phyloP scores from a whole-genome alignment of 2,888 invertebrate species.

The Acanthosepion lycidas region DNA sequence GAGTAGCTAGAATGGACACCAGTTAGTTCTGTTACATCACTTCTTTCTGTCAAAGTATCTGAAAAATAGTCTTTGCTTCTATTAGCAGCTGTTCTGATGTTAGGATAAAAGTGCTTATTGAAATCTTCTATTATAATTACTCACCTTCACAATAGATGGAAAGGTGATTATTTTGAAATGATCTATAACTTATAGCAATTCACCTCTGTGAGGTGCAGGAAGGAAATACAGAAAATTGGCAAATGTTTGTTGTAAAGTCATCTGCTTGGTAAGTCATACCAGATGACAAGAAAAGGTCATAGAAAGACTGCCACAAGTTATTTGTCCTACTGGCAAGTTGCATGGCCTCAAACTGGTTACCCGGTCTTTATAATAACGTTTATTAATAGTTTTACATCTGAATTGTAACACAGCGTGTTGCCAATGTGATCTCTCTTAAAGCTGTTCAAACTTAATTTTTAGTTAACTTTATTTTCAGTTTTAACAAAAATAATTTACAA shows the following conservation, averaged over 20 bases:
- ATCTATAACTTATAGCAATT: neutral
- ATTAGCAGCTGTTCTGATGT: neutral
- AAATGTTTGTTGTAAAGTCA: neutral
- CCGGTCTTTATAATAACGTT: neutral
- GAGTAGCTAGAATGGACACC: too few species aligned
- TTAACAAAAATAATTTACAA: too few species aligned
- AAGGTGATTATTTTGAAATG: neutral
- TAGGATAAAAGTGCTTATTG: neutral
- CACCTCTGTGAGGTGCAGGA: neutral
- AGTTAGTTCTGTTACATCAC: neutral
- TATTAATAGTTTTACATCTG: neutral
- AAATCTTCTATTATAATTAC: neutral
- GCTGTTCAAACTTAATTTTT: too few species aligned
- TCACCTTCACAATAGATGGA: neutral
- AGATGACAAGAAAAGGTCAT: neutral
- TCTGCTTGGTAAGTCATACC: neutral
- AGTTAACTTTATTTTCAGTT: too few species aligned
- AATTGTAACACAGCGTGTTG: neutral
- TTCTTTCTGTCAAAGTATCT: neutral
- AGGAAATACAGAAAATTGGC: neutral
- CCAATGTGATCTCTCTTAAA: too few species aligned
- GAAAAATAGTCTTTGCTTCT: neutral
- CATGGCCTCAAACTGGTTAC: neutral
- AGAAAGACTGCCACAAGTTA: neutral
- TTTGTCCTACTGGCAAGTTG: neutral